A percentile compares a stretch with the other conserved stretches of the same genome.
These are phyloP conservation scores for Clinocottus analis DNA, from an alignment of 2,113 vertebrate species.

Conservation along the genomic window DNA sequence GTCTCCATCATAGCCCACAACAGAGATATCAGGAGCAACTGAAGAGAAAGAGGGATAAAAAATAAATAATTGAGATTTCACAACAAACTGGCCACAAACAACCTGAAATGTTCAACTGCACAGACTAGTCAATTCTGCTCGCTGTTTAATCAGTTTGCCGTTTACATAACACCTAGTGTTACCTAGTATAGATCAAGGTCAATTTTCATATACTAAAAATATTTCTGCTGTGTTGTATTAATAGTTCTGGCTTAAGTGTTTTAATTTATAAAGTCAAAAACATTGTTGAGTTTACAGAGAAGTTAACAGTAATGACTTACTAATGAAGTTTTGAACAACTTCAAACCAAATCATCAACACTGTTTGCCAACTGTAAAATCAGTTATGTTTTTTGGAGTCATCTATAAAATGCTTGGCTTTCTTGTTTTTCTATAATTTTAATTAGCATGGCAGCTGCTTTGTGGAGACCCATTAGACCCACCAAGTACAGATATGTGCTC, in stretches of 20 bases:
- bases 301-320: neutral
- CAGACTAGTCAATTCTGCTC: too few species aligned
- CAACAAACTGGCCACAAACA: neutral
- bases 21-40: slow-evolving; percentile 95
- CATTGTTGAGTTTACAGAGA: neutral
- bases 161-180: neutral
- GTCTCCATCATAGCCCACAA: slow-evolving; percentile 95
- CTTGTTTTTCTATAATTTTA: neutral
- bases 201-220: neutral
- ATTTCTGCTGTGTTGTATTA: neutral
- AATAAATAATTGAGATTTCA: neutral
- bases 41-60: slow-evolving; percentile 26
- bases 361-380: neutral
- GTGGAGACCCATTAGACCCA: neutral
- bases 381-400: neutral
- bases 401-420: neutral
- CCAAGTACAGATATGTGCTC: neutral
- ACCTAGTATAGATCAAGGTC: neutral
- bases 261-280: slow-evolving; percentile 9
- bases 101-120: too few species aligned
- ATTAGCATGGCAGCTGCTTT: neutral
- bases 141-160: too few species aligned
- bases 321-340: neutral
- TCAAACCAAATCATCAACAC: slow-evolving; percentile 1
- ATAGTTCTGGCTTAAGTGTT: neutral